Conservation (phyloP, 2,888 invertebrate species). For the Shargacucullia verbasci region DNA sequence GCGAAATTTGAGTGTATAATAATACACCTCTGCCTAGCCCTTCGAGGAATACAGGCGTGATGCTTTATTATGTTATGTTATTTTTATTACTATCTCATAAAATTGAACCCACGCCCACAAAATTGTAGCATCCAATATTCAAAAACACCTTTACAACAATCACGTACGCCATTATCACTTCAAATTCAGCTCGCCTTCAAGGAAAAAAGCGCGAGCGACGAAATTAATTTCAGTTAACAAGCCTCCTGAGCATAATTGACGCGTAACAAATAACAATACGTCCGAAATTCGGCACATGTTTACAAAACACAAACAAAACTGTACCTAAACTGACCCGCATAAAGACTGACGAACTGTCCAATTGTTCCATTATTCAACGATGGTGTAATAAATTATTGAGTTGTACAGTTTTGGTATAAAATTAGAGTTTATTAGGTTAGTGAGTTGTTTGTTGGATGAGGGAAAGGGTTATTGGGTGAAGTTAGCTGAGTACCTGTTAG, state of each 20-base stretch:
- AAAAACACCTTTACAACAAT: background rate
- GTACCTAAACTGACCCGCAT: conserved; percentile 21
- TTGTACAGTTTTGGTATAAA: conserved; percentile 34
- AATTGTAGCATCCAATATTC: background rate
- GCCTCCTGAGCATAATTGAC: conserved; percentile 38
- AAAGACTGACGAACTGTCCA: conserved; percentile 42
- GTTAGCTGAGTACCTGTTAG: conserved; percentile 25
- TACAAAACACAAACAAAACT: conserved; percentile 38
- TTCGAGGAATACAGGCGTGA: too few relatives aligned
- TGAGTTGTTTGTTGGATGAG: conserved; percentile 8
- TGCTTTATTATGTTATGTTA: too few relatives aligned
- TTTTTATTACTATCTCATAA: too few relatives aligned
- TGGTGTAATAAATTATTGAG: conserved; percentile 49
- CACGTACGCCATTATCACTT: conserved; percentile 29
- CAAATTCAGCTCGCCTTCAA: conserved; percentile 27
- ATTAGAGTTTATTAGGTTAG: conserved; percentile 45
- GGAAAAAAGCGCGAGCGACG: conserved; percentile 22
- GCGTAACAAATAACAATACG: conserved; percentile 41
- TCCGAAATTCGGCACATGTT: conserved; percentile 24
- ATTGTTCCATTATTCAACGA: conserved; percentile 43
- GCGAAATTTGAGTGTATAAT: too few relatives aligned
- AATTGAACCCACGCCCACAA: too few relatives aligned
- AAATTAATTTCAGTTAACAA: conserved; percentile 47
- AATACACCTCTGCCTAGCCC: too few relatives aligned
- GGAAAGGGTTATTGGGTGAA: background rate